phyloP scores from a whole-genome alignment of 2,888 invertebrate species.

The Galerucella nymphaeae region DNA sequence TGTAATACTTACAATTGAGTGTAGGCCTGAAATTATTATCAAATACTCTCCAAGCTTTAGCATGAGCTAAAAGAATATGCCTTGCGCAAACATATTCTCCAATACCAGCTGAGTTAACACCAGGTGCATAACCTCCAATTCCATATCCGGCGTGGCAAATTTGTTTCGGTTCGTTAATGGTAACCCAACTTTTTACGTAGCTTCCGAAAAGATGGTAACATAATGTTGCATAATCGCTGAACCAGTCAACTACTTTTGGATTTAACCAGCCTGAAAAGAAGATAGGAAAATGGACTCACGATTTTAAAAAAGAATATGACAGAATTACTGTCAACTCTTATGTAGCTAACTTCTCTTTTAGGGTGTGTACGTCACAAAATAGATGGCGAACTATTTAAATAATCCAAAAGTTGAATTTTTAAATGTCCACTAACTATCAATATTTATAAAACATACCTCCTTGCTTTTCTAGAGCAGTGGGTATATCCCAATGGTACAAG shows the following conservation, averaged over 20 bases:
- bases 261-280: conserved; percentile 63
- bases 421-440: too few species aligned
- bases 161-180: conserved; percentile 67
- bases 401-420: too few species aligned
- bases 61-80: conserved; percentile 75
- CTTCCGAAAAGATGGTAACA: conserved; percentile 55
- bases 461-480: conserved; percentile 64
- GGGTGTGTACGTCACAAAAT: too few species aligned
- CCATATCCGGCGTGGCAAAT: conserved; percentile 55
- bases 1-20: conserved; percentile 66
- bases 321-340: too few species aligned
- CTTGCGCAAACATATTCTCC: conserved; percentile 75
- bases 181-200: conserved; percentile 65
- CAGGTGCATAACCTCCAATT: conserved; percentile 55
- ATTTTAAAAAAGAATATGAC: too few species aligned
- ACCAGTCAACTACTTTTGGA: conserved; percentile 67
- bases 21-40: conserved; percentile 69
- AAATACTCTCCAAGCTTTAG: conserved; percentile 74
- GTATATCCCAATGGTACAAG: conserved; percentile 69
- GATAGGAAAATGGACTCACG: too few species aligned
- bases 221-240: conserved; percentile 68
- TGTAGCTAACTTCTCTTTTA: too few species aligned
- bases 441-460: conserved; percentile 46
- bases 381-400: too few species aligned
- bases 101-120: conserved; percentile 64